Base-by-base conservation (phyloP, 2,888 invertebrate genomes). In the Latrodectus elegans region DNA sequence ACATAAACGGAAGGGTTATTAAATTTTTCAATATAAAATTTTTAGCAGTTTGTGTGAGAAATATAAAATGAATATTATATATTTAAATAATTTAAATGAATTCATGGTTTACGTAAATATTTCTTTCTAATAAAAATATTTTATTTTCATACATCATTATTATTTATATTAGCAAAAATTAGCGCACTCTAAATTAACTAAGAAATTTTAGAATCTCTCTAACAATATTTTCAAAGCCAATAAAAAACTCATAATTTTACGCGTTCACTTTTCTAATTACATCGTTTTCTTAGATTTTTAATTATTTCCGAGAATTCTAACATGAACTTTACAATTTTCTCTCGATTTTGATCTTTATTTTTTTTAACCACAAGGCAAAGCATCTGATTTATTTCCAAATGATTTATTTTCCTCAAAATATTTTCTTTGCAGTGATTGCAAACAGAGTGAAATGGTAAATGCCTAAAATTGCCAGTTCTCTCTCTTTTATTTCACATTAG, bases 371-470 rank as follows among this genome's bases (percentile, higher is more conserved):
- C 12, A 79, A 72, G 3, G 60, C 15, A 22, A 55, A 22, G 22
- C 51, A 64, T 72, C 71, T 71, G 60, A 71, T 64, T 17, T 51
- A 68, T 14, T 15, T 64, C 38, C 60, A 38, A 79, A 49, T 79
- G 71, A 79, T 79, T 79, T 79, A 79, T 79, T 64, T 51, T 15
- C 6, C 26, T 11, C 53, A 79, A 79, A 79, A 73, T 17, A 51
- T 64, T 72, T 38, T 64, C 64, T 60, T 26, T 12, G 49, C 51
- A 49, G 60, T 71, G 79, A 79, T 79, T 72, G 79, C 79, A 64
- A 79, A 71, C 15, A 78, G 70, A 78, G 38, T 72, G 64, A 72
- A 79, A 60, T 15, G 15, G 4, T 60, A n/a, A 10, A n/a, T 52
- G 11, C 22, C 51, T 22, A 55, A 68, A 78, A 78, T 68, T 68